Percentiles rank a stretch among this genome's conserved stretches.
Evolutionary conservation across 2,797 vertebrate species (phyloP).

Genomic region (Botia almorhae): DNA sequence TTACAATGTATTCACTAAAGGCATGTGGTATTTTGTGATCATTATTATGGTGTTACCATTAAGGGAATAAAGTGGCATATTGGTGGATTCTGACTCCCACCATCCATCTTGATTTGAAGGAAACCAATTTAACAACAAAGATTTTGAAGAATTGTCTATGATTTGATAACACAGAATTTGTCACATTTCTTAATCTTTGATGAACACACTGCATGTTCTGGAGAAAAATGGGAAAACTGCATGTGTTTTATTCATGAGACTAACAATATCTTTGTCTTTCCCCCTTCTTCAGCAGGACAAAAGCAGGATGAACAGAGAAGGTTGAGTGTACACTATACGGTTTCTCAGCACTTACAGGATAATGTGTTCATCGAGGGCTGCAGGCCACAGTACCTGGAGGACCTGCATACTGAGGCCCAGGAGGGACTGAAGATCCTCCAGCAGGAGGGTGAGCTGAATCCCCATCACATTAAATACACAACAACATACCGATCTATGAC

Average conservation of each 20-base stretch:
- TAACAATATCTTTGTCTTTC: not conserved
- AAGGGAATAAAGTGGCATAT: no score
- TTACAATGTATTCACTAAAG: not conserved
- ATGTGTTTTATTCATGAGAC: not conserved
- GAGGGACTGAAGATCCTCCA: conserved; percentile 51
- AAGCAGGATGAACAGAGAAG: conserved; percentile 83
- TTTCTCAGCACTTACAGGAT: conserved; percentile 85
- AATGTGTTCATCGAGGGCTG: conserved; percentile 94
- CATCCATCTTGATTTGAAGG: conserved; percentile 8
- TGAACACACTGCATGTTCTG: conserved; percentile 9
- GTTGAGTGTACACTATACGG: conserved; percentile 78
- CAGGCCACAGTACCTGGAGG: conserved; percentile 88
- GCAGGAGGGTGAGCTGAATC: conserved; percentile 57
- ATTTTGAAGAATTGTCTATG: not conserved
- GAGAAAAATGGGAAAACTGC: not conserved
- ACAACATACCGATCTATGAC: not conserved
- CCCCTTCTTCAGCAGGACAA: conserved; percentile 70
- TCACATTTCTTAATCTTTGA: not conserved
- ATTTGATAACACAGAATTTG: not conserved
- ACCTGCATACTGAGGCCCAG: conserved; percentile 89
- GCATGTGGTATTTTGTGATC: not conserved
- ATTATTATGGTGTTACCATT: no score
- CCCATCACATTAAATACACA: not conserved
- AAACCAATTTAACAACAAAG: not conserved
- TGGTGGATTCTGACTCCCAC: no score